Conservation (phyloP, 2,888 invertebrate species). For the Baronia brevicornis region DNA sequence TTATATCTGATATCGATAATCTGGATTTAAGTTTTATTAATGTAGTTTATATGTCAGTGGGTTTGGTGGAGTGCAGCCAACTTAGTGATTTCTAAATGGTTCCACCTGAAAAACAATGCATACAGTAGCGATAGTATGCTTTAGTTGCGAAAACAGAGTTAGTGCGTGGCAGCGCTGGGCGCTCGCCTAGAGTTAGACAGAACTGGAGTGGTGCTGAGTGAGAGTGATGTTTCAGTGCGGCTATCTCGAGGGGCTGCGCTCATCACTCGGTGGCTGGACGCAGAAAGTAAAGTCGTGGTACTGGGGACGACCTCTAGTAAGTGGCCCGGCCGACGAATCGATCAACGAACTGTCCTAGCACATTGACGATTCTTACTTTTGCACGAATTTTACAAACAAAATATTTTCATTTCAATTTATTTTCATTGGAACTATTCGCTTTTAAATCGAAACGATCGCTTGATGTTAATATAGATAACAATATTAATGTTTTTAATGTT, state of each 20-base stretch:
- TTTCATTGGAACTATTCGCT: slow-evolving; percentile 60
- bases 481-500: slow-evolving; percentile 48
- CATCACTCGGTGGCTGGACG: slow-evolving; percentile 96
- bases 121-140: slow-evolving; percentile 8
- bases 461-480: slow-evolving; percentile 54
- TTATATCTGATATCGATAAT: too few species aligned
- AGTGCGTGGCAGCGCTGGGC: slow-evolving; percentile 26
- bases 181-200: slow-evolving; percentile 21
- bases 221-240: slow-evolving; percentile 86
- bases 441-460: slow-evolving; percentile 61
- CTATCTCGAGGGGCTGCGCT: slow-evolving; percentile 94
- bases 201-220: slow-evolving; percentile 56
- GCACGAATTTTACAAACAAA: slow-evolving; percentile 55
- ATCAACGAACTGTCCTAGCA: slow-evolving; percentile 68
- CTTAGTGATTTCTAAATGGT: slow-evolving; percentile 2
- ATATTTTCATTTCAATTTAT: slow-evolving; percentile 23
- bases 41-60: too few species aligned
- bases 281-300: slow-evolving; percentile 98
- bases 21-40: too few species aligned
- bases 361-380: slow-evolving; percentile 66
- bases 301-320: slow-evolving; percentile 98
- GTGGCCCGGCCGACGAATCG: slow-evolving; percentile 75
- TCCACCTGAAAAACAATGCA: slow-evolving; percentile 13
- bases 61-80: slow-evolving; percentile 7
- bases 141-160: slow-evolving; percentile 3